Conservation (phyloP, 2,888 invertebrate species). For the Cephus spinipes region DNA sequence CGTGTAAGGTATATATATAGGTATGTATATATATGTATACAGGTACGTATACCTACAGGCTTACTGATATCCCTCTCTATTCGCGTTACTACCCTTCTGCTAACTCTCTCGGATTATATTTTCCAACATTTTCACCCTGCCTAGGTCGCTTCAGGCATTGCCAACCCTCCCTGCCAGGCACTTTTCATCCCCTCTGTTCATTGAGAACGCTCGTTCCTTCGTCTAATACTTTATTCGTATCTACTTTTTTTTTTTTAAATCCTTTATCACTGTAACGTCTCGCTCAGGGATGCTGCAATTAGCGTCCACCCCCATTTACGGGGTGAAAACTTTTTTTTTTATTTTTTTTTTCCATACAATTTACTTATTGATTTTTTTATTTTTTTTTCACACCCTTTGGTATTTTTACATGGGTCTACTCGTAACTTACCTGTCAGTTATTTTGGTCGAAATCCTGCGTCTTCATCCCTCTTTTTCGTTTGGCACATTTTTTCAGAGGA, state of each 20-base stretch:
- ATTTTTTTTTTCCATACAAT: no score
- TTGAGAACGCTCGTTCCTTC: background rate
- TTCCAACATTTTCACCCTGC: slow-evolving; percentile 37
- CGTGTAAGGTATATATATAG: background rate
- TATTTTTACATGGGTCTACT: no score
- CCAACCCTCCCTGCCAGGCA: slow-evolving; percentile 17
- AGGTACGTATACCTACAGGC: background rate
- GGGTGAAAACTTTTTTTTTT: background rate
- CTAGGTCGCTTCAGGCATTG: slow-evolving; percentile 17
- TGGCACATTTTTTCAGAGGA: background rate
- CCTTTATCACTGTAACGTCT: background rate
- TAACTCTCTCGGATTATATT: slow-evolving; percentile 42
- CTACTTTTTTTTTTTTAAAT: background rate
- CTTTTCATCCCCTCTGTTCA: background rate
- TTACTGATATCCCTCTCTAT: background rate
- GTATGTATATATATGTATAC: no score
- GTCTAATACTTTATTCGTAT: background rate
- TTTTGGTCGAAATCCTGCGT: no score
- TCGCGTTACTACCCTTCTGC: background rate
- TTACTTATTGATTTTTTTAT: no score
- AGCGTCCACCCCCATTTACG: background rate
- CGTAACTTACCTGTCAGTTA: no score
- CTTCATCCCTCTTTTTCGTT: background rate
- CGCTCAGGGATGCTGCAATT: background rate
- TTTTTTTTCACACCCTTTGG: no score